Base-by-base conservation (phyloP, 2,888 invertebrate species). In the Orchesella flavescens region DNA sequence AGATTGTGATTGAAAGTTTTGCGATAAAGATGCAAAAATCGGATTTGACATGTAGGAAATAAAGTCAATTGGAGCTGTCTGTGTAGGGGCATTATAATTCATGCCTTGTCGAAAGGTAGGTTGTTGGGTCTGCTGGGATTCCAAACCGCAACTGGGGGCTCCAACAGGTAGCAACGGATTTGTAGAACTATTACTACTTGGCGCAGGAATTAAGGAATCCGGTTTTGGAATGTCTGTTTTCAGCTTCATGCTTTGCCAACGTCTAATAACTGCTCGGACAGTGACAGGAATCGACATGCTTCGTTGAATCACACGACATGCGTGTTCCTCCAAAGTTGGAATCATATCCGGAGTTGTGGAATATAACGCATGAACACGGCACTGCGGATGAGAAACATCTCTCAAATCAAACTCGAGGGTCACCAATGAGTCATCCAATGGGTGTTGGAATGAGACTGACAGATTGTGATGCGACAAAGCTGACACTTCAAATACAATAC, bases 241-340 rank as follows among this genome's bases (percentile, higher is more conserved):
- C 15, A 93, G 91, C 43, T 93, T 92, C 88, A 95, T 94, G 12
- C 94, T 93, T 89, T 96, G 94, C 96, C 96, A 96, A 76, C 93
- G 93, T 89, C 95, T 94, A n/a, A 97, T 93, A 1, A 98, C 92
- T 1, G 96, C 93, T 85, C 97, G 93, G 91, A 97, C 93, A 7
- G 96, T 96, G 74, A 97, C 93, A 1, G 98, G 97, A 90, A 98
- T 96, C n/a, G 97, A 97, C 89, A 96, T 93, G 88, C 95, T 96
- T 89, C 92, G 92, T 90, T 97, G 97, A 86, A 97, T 92, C 69
- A 97, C 94, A 90, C 92, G 93, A 1, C 93, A 88, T 2, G 88
- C 88, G 61, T 88, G 87, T 68, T 88, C 88, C 73, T 88, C 88
- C 3, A 88, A 71, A 5, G 88, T 88, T 10, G 88, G 88, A 44